Conservation (phyloP, 2,797 vertebrate species). For the Vireo griseus region DNA sequence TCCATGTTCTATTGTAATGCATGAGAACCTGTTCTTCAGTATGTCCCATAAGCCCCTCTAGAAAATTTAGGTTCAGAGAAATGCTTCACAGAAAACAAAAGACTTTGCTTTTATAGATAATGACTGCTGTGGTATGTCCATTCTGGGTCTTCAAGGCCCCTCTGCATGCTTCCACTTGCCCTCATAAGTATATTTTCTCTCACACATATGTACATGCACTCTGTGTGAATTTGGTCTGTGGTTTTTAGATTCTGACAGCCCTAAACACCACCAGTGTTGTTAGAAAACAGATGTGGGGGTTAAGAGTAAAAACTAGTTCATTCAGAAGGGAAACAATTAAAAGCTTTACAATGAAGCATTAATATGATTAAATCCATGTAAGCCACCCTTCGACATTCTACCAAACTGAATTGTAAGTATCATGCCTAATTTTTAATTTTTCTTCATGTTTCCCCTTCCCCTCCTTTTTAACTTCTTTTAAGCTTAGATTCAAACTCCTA, state of each 20-base stretch:
- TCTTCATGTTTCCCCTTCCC: not conserved
- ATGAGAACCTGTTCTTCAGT: not conserved
- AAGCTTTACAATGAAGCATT: not conserved
- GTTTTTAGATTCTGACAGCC: not conserved
- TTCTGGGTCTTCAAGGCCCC: not conserved
- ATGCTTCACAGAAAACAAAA: not conserved
- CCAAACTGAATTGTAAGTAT: not conserved
- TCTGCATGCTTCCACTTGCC: not conserved
- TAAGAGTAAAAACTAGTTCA: not conserved
- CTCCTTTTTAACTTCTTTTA: not conserved
- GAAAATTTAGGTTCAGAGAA: not conserved
- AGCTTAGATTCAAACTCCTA: not conserved
- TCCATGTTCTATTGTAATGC: not conserved
- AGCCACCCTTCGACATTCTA: not conserved
- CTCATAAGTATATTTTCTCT: not conserved
- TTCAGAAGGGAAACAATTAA: not conserved
- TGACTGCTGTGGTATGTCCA: not conserved
- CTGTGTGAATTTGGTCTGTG: not conserved
- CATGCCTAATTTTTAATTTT: not conserved
- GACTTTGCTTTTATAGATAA: not conserved
- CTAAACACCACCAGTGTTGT: not conserved
- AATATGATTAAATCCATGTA: not conserved
- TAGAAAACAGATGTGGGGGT: not conserved
- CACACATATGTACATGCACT: accelerated
- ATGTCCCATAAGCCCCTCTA: not conserved